Evolutionary conservation across 2,888 invertebrate species (phyloP), one percentile per base, ranked within the genome.

Genomic region (Spatulosminthurus flaviceps): DNA sequence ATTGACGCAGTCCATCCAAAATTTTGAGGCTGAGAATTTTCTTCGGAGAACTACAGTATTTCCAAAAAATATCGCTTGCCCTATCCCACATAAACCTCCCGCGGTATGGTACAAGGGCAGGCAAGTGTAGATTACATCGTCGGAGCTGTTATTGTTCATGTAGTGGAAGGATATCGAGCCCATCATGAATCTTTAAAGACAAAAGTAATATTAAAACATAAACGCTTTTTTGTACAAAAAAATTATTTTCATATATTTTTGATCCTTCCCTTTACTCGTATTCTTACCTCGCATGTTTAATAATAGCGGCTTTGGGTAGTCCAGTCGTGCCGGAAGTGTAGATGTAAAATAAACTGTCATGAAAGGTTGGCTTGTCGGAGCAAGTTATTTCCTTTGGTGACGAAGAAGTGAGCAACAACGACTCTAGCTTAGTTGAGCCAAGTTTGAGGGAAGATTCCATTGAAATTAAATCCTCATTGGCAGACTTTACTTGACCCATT

Each of bases 261-360:
- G 9, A 34, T 4, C 9, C 5, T 9, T 34, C 4, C 34, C 9
- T 34, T 7, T 34, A 7, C 34, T 34, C 9, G 34, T 7, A 34
- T 9, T 9, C 4, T 34, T 34, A 34, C 82, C 84, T 60, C 41
- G 79, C 80, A 11, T 84, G 82, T 42, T 83, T 84, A 16, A 84
- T 81, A 13, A 83, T 77, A 0, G 84, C 85, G 5, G 84, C 83
- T 61, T 85, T 85, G 1, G 84, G 83, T 64, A 83, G 86, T 21
- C 99, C 99, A 0, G 99, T 99, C 0, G 99, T 99, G 43, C 99
- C 99, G 61, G 97, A 98, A 0, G 99, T 99, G 88, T 96, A 99
- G 86, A 99, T 97, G 87, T 97, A 98, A 64, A 98, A 90, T 77
- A 98, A 88, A 86, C 92, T 92, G 86, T 94, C 95, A 82, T 92